phyloP scores from a whole-genome alignment of 1,140 invertebrate genomes.

The Bombus polaris region DNA sequence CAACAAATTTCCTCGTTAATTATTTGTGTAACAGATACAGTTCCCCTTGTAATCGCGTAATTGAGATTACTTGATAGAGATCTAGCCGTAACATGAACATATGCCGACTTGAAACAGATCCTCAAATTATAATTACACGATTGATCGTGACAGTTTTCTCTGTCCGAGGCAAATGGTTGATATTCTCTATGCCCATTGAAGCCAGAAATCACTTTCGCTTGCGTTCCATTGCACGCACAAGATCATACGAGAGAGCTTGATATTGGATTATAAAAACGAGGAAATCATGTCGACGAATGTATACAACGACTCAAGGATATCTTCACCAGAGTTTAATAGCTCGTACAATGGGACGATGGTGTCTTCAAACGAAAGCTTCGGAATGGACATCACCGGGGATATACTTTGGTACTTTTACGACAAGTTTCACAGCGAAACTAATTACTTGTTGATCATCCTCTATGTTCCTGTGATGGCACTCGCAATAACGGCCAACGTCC shows the following conservation, averaged over 20 bases:
- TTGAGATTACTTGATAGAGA: not conserved
- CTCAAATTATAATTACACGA: too few relatives aligned
- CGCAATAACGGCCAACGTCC: conserved; percentile 85
- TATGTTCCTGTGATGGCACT: conserved; percentile 85
- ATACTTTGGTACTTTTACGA: conserved; percentile 65
- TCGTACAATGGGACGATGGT: not conserved
- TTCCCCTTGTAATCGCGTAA: not conserved
- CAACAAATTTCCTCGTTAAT: not conserved
- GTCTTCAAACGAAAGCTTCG: conserved; percentile 16
- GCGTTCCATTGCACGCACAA: not conserved
- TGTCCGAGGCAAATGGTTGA: too few relatives aligned
- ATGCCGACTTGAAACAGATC: too few relatives aligned
- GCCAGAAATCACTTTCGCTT: not conserved
- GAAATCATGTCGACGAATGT: not conserved
- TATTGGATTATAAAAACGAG: not conserved
- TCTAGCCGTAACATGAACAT: not conserved
- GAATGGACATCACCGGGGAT: conserved; percentile 47
- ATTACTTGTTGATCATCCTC: conserved; percentile 83
- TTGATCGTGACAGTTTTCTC: too few relatives aligned
- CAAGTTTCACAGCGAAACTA: conserved; percentile 62
- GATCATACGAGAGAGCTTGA: not conserved
- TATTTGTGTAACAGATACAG: not conserved
- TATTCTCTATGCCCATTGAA: not conserved
- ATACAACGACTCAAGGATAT: not conserved
- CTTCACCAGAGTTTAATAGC: not conserved